These are phyloP conservation scores for Pachyuromys duprasi DNA, from an alignment of 2,797 vertebrate genomes.

Conservation along the genomic window DNA sequence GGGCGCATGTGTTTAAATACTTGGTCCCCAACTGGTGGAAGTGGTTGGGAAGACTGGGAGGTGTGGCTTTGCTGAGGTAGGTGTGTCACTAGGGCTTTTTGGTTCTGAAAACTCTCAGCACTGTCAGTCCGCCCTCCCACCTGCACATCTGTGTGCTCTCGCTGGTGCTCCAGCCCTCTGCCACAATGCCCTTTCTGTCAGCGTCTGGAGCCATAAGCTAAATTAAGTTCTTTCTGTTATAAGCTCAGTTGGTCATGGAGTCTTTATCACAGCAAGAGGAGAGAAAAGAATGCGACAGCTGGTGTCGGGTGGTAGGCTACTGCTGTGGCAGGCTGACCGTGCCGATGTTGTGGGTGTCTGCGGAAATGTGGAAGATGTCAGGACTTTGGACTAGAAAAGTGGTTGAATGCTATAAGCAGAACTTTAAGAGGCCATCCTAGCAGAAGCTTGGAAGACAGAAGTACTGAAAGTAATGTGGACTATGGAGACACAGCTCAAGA, in stretches of 20 bases:
- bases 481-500: background rate
- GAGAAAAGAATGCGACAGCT: background rate
- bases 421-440: background rate
- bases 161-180: background rate
- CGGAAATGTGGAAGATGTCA: background rate
- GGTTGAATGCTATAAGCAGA: background rate
- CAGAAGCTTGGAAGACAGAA: background rate
- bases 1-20: background rate
- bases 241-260: background rate
- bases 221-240: background rate
- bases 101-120: background rate
- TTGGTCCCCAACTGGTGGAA: background rate
- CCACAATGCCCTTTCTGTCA: too few relatives aligned
- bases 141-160: background rate
- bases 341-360: background rate
- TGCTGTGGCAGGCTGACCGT: background rate
- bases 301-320: background rate
- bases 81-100: background rate
- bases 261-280: background rate
- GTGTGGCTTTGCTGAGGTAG: background rate
- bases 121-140: background rate
- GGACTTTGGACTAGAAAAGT: background rate
- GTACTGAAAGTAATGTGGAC: background rate
- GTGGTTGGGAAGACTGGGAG: background rate
- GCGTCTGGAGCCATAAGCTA: background rate